A percentile compares a stretch with the other conserved stretches of the same genome.
phyloP scores from a whole-genome alignment of 2,113 vertebrate genomes.

The Poeciliopsis prolifica region DNA sequence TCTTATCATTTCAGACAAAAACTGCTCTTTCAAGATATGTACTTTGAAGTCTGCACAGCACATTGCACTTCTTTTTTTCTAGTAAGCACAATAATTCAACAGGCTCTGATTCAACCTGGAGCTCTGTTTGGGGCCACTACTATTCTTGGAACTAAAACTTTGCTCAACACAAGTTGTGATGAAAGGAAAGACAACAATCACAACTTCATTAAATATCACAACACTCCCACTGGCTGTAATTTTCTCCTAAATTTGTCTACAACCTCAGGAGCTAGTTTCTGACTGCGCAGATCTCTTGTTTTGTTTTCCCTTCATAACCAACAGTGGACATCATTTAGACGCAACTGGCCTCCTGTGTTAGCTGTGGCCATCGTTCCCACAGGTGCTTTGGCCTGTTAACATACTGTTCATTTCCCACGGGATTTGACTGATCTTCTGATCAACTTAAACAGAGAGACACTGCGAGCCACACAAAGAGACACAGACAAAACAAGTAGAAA shows the following conservation, averaged over 20 bases:
- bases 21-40: slow-evolving; percentile 5
- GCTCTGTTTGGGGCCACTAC: background rate
- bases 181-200: slow-evolving; percentile 13
- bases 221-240: slow-evolving; percentile 11
- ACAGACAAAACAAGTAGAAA: slow-evolving; percentile 8
- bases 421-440: slow-evolving; percentile 53
- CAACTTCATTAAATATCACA: slow-evolving; percentile 17
- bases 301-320: background rate
- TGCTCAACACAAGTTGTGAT: slow-evolving; percentile 3
- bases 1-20: slow-evolving; percentile 1
- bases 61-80: background rate
- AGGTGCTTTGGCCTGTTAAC: slow-evolving; percentile 34
- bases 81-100: background rate
- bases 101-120: background rate
- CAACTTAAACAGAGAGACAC: slow-evolving; percentile 11
- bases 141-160: background rate
- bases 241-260: slow-evolving; percentile 24
- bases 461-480: slow-evolving; percentile 31
- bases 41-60: slow-evolving; percentile 10
- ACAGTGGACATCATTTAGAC: slow-evolving; percentile 33
- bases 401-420: slow-evolving; percentile 42
- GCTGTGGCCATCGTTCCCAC: slow-evolving; percentile 18
- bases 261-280: slow-evolving; percentile 27
- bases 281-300: background rate
- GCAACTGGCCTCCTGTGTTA: slow-evolving; percentile 19